These are phyloP conservation scores for Pseudorhiza aurosa DNA, from an alignment of 30 jellyfish, hydroid and myxozoan genomes.

Conservation along the genomic window DNA sequence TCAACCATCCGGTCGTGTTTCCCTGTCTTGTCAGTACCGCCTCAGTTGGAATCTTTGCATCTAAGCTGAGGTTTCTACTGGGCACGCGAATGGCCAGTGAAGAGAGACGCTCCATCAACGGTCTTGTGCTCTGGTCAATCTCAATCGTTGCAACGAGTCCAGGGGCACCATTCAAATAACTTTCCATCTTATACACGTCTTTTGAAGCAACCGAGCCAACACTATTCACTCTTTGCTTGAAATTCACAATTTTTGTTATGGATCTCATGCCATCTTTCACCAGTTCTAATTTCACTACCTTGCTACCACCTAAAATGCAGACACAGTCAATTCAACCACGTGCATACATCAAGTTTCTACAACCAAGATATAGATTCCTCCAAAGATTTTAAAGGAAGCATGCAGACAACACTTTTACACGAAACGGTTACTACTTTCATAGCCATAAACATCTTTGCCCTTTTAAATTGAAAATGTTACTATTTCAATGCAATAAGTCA, in stretches of 20 bases:
- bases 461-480: no score
- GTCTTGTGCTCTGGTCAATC: background rate
- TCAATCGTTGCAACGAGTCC: background rate
- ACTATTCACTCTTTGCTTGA: background rate
- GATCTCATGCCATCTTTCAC: background rate
- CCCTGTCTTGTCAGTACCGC: background rate
- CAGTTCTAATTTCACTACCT: background rate
- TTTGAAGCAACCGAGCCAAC: background rate
- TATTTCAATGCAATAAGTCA: no score
- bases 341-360: no score
- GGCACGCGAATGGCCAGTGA: background rate
- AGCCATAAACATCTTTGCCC: no score
- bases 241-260: background rate
- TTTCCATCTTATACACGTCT: background rate
- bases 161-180: background rate
- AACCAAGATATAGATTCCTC: no score
- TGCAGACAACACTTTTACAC: no score
- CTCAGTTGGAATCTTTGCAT: background rate
- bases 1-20: conserved; percentile 8
- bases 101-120: conserved; percentile 2
- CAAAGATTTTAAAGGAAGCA: no score
- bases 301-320: background rate
- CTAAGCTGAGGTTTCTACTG: background rate
- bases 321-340: no score
- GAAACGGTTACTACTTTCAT: no score